Base-by-base conservation (phyloP, 2,113 vertebrate species). In the Ptilorrhoa leucosticta region DNA sequence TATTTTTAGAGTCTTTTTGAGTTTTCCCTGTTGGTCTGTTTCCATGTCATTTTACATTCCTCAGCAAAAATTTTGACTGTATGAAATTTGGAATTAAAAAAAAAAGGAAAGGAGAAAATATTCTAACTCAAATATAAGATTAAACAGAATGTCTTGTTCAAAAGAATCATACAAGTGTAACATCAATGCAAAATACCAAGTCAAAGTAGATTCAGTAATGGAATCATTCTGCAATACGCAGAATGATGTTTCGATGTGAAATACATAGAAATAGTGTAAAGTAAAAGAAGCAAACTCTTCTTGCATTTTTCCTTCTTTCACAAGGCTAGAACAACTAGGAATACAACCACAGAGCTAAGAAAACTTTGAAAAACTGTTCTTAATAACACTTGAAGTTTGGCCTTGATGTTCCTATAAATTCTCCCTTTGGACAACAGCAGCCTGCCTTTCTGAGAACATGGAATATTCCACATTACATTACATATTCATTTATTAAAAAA, bases 301-400 rank as follows among this genome's bases (percentile, higher is more conserved):
- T 90, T 81, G 16, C 15, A 26, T 37, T 93, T 78, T 80, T 35
- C 2, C 16, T 85, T 72, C 23, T 44, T 95, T 93, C 90, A 64
- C 31, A 84, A 87, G 39, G 15, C 18, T 69, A 30, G 22, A 92
- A 83, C 73, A 96, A 94, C 65, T 90, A 78, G 79, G 76, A 78
- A 96, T 96, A 95, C 37, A 94, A 64, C 37, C 14, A 8, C 21
- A 88, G 18, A 93, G 9, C 35, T 91, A 73, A 93, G 33, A 81
- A 91, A 91, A 23, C 53, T 91, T 96, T 89, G 60, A 96, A 95
- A 94, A 95, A 35, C 24, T 71, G 15, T 66, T 94, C n/a, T 92
- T 90, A 91, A 58, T 69, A 94, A 66, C 39, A 97, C 28, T 65
- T 95, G 31, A 84, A 79, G 23, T 93, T 88, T 93, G 90, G 92